These are phyloP conservation scores for Phataginus tetradactyla DNA, from an alignment of 2,797 vertebrate species.

Conservation along the genomic window DNA sequence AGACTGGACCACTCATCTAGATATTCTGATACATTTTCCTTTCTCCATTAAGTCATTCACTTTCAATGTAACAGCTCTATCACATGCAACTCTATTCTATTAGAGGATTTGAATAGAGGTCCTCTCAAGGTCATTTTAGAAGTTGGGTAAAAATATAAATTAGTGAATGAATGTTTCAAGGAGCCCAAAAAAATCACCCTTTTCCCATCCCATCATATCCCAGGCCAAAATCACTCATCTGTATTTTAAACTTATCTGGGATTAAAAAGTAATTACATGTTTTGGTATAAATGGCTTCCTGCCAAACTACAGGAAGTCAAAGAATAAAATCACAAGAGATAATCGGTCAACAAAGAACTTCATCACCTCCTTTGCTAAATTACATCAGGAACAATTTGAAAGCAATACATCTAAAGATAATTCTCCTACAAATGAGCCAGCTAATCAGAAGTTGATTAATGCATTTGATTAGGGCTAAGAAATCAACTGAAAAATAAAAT, in stretches of 20 bases:
- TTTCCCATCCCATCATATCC: neutral
- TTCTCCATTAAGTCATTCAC: neutral
- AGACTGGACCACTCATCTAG: neutral
- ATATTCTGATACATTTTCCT: neutral
- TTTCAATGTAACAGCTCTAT: neutral
- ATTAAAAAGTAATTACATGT: conserved; percentile 61
- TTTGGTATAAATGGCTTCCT: conserved; percentile 49
- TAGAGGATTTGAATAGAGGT: neutral
- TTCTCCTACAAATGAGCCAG: conserved; percentile 52
- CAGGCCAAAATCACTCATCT: neutral
- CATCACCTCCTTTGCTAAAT: conserved; percentile 54
- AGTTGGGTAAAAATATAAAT: conserved; percentile 7
- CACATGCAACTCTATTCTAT: neutral
- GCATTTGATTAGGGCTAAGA: conserved; percentile 10
- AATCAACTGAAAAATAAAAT: conserved; percentile 50
- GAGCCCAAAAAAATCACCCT: neutral
- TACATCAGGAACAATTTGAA: conserved; percentile 57
- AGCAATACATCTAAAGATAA: conserved; percentile 50
- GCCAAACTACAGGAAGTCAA: conserved; percentile 51
- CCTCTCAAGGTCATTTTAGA: neutral
- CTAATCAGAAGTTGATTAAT: conserved; percentile 61
- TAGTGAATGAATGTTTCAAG: neutral
- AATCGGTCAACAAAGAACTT: conserved; percentile 51
- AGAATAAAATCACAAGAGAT: conserved; percentile 59
- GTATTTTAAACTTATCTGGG: conserved; percentile 51